Base-by-base conservation (phyloP, 2,888 invertebrate genomes). In the Drosophila falleni region DNA sequence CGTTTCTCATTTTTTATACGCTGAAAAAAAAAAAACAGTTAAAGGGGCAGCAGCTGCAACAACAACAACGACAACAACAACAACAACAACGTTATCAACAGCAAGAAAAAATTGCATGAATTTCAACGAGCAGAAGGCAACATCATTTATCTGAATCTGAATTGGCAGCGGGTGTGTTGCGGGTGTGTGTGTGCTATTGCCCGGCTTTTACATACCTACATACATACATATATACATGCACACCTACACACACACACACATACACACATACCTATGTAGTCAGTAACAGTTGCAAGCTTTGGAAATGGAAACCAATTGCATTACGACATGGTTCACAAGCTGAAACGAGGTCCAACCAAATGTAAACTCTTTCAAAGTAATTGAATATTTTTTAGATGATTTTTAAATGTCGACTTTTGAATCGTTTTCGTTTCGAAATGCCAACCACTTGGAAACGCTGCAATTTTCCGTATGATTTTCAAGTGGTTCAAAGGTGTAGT, bases 131-230 rank as follows among this genome's bases (percentile, higher is more conserved):
- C 69, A 33, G 69, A 59, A 47, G 37, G 74, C 69, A 76, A 70
- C 76, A 71, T 75, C 71, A 77, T 74, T 75, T 71, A 75, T 74
- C 64, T 69, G 73, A 33, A 74, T 73, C 71, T 60, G 55, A 62
- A 70, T 71, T 70, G 70, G 55, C 74, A 71, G 47, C 49, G 53
- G 55, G 54, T 44, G 63, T 35, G 26, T 15, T 46, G 16, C 29
- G 33, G 41, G 19, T 26, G n/a, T 44, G 2, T 29, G 13, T 44
- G 6, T 44, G 42, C 42, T 23, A 13, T 23, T 44, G 19, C 13
- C 42, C 19, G 42, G 33, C 13, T 6, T 50, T 13, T 6, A 9
- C 10, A 13, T 8, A 41, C 3, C 3, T 15, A 13, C 11, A 6
- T 35, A 13, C 13, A 35, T 26, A 19, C 19, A n/a, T n/a, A n/a